Evolutionary conservation across 2,797 vertebrate species (phyloP).

Genomic region (Molossus molossus): DNA sequence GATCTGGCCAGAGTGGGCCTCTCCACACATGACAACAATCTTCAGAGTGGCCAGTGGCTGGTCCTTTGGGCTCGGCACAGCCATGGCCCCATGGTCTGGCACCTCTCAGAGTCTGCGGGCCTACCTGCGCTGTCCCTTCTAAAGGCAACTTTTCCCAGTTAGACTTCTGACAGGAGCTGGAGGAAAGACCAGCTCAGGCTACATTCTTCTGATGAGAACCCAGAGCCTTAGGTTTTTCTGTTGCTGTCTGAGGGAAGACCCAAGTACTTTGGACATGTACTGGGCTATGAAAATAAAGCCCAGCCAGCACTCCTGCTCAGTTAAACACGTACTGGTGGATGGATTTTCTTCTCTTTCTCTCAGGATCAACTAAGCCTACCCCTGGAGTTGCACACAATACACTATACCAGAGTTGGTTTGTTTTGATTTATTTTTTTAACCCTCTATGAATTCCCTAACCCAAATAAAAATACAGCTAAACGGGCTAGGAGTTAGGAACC

Average conservation of each 20-base stretch:
- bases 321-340: background rate
- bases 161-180: background rate
- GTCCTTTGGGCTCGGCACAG: fast-evolving
- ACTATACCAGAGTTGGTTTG: background rate
- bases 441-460: background rate
- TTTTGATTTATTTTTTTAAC: background rate
- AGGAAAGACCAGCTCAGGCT: background rate
- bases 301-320: background rate
- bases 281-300: background rate
- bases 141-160: background rate
- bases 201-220: background rate
- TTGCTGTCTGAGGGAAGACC: background rate
- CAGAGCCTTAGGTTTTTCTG: background rate
- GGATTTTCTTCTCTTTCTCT: background rate
- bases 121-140: background rate
- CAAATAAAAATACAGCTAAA: background rate
- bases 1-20: background rate
- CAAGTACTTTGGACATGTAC: background rate
- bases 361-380: background rate
- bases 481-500: background rate
- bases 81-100: fast-evolving
- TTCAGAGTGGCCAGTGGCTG: background rate
- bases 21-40: background rate
- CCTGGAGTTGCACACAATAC: background rate
- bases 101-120: too few relatives aligned